Evolutionary conservation across 2,113 vertebrate genomes (phyloP), one percentile per base, ranked within the genome.

Genomic region (Trochalopteron elliotii): DNA sequence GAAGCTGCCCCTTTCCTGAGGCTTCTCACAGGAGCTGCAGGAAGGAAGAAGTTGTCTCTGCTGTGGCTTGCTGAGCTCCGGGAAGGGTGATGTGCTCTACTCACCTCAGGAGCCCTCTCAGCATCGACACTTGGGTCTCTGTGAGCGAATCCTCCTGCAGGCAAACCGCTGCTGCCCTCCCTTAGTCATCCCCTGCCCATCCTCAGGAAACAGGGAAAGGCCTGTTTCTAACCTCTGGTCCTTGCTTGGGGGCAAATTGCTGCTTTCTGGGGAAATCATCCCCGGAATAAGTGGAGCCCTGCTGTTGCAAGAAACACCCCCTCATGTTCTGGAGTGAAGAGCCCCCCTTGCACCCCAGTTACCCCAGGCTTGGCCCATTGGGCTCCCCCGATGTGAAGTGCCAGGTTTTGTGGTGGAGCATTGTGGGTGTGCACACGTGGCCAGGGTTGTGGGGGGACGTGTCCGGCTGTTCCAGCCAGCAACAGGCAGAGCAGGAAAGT

Each of bases 311-410:
- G 30, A 44, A 50, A 2, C 1, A 7, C 2, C 8, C 5, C 2
- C 3, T 3, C 4, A 1, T 4, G 8, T 53, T 74, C 53, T 6
- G 47, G 44, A 50, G 21, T 6, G 50, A 47, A 52, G 56, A 89
- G 11, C 11, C 7, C 13, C 21, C 47, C 40, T 69, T 21, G 17
- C 12, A 1, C 27, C 15, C 16, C 21, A 3, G 2, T 53, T 30
- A 12, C 7, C 11, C 14, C 25, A 20, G 31, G n/a, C n/a, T 64
- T 1, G 7, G 45, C 24, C 63, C 10, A 2, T 4, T 0, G 2
- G 31, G 8, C n/a, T 74, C 12, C 30, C 63, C 49, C 0, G 2
- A 1, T 0, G 0, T 5, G 47, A 25, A 24, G 27, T n/a, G n/a
- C 55, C 8, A 0, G 53, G 8, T 9, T 71, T 30, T 42, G 60